These are phyloP conservation scores for Rhagonycha fulva DNA, from an alignment of 2,888 invertebrate genomes.

Conservation along the genomic window DNA sequence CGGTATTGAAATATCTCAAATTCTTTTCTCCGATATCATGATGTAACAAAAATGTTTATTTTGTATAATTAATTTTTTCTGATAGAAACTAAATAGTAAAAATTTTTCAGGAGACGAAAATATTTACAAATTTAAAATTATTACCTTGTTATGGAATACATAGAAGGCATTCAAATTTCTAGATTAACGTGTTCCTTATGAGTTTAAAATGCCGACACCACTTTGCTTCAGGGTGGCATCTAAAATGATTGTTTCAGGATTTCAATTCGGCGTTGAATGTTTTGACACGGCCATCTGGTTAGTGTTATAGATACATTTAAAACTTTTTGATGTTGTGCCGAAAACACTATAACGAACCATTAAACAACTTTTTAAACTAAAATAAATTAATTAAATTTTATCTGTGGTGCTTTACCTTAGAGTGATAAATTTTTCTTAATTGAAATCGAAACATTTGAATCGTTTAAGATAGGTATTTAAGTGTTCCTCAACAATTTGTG, in stretches of 20 bases:
- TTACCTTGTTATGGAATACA: conserved; percentile 4
- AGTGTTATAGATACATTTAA: conserved; percentile 33
- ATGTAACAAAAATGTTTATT: neutral
- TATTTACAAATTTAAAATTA: conserved; percentile 4
- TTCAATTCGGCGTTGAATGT: conserved; percentile 37
- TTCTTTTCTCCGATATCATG: neutral
- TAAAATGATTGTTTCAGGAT: conserved; percentile 26
- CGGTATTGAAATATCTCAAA: neutral
- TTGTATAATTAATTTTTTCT: neutral
- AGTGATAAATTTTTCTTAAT: neutral
- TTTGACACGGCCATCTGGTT: conserved; percentile 42
- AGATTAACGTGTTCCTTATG: conserved; percentile 16
- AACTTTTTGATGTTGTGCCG: conserved; percentile 26
- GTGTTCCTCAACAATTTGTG: neutral
- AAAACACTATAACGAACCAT: conserved; percentile 8
- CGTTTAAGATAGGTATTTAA: neutral
- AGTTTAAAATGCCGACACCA: conserved; percentile 22
- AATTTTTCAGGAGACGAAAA: neutral
- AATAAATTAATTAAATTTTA: neutral
- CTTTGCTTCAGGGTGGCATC: conserved; percentile 30
- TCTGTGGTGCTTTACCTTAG: neutral
- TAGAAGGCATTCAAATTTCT: conserved; percentile 13
- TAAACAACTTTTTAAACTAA: neutral
- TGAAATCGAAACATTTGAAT: neutral
- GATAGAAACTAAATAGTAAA: neutral